A percentile compares a stretch with the other conserved stretches of the same genome.
Conservation (phyloP, 35 echinoderm and acorn worm genomes). For the Strongylocentrotus purpuratus region DNA sequence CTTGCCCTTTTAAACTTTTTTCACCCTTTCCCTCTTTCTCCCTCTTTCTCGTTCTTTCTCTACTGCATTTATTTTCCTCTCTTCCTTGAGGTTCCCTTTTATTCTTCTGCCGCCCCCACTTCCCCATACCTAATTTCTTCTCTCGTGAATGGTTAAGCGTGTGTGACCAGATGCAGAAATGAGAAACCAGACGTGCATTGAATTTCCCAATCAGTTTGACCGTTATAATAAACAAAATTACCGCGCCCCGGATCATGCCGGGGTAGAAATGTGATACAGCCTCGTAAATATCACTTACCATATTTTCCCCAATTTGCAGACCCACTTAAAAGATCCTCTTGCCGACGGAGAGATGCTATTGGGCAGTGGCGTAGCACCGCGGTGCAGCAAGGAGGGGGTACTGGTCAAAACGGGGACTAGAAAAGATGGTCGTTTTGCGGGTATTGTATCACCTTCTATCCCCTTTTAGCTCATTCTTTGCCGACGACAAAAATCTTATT, state of each 20-base stretch:
- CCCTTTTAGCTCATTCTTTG: no score
- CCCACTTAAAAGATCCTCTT: background rate
- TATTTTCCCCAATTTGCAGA: conserved; percentile 2
- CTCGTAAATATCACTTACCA: background rate
- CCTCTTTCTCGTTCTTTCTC: background rate
- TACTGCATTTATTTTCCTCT: background rate
- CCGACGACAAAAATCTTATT: no score
- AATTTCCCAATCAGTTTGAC: background rate
- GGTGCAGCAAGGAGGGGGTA: background rate
- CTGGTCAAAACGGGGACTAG: background rate
- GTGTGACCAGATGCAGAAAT: background rate
- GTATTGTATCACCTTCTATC: no score
- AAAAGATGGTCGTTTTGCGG: no score
- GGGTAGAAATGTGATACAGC: background rate
- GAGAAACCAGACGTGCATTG: background rate
- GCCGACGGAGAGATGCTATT: background rate
- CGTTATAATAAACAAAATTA: conserved; percentile 7
- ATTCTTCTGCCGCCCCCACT: no score
- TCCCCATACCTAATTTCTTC: background rate
- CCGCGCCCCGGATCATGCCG: background rate
- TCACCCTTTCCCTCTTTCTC: background rate
- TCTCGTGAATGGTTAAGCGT: background rate
- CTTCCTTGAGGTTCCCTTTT: no score
- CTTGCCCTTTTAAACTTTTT: background rate
- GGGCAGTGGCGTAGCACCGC: background rate